Evolutionary conservation across 2,888 invertebrate species (phyloP), one percentile per base, ranked within the genome.

Genomic region (Linnaemya vulpina): DNA sequence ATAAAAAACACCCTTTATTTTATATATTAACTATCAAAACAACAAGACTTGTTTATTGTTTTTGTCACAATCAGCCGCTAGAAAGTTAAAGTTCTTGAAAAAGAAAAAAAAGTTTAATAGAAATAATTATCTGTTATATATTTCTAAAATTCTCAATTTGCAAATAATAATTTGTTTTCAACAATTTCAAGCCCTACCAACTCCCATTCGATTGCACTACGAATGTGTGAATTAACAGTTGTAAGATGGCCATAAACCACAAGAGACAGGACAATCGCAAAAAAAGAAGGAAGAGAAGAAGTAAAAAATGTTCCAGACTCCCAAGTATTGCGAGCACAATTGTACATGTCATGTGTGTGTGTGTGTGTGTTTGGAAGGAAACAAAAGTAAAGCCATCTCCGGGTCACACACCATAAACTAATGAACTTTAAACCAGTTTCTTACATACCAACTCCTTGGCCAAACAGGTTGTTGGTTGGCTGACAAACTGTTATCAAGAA

Each of bases 361-460:
- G 30, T 30, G 30, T 3, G 30, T 25, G 15, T 40, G 35, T 62
- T 51, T 17, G 15, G 7, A 62, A 49, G 51, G 55, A 81, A 77
- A 77, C 25, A 25, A 68, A 74, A 67, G 73, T 68, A 85, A 85
- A 85, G 81, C 74, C 82, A 85, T 70, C 78, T 77, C 43, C 55
- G 76, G 83, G 76, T 83, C 86, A 76, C 73, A 76, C 84, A 84
- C 67, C 53, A 83, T 86, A 79, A 86, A 86, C 84, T 84, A 84
- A 84, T 86, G 82, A 86, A 86, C 86, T 86, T 81, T 86, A 51
- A 70, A 68, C 62, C 63, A 51, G 68, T 71, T 58, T 46, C 22
- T 63, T 43, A 22, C 17, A n/a, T 17, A 40, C 25, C 9, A 30
- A 71, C 7, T 68, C 22, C 38, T 17, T 63, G 22, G 9, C 13